Conservation (phyloP, 2,888 invertebrate genomes). For the Neoscelio sp. region DNA sequence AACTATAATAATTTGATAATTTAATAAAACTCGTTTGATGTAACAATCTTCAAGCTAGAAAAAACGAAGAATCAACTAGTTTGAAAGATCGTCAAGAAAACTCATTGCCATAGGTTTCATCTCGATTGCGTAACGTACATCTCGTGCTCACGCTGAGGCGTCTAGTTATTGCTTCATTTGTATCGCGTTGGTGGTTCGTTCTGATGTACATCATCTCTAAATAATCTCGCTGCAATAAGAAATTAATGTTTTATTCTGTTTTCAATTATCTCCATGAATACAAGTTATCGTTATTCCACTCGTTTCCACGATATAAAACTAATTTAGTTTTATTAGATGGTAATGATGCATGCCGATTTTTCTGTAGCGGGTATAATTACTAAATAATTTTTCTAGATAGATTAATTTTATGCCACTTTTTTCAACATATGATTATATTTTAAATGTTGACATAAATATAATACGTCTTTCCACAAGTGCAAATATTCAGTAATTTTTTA, state of each 20-base stretch:
- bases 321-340: slow-evolving; percentile 5
- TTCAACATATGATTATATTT: too few species aligned
- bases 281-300: slow-evolving; percentile 34
- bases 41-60: slow-evolving; percentile 27
- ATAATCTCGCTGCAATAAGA: slow-evolving; percentile 47
- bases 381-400: background rate
- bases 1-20: slow-evolving; percentile 50
- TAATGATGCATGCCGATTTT: background rate
- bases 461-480: too few species aligned
- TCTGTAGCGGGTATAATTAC: background rate
- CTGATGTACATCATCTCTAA: slow-evolving; percentile 43
- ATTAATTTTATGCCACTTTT: too few species aligned
- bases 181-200: slow-evolving; percentile 48
- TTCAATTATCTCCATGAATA: slow-evolving; percentile 42
- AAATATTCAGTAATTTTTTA: too few species aligned
- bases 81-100: slow-evolving; percentile 50
- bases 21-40: slow-evolving; percentile 38
- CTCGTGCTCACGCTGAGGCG: slow-evolving; percentile 31
- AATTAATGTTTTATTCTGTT: slow-evolving; percentile 43
- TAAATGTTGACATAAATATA: too few species aligned
- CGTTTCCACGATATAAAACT: slow-evolving; percentile 16
- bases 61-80: slow-evolving; percentile 28
- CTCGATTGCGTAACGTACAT: slow-evolving; percentile 56
- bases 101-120: slow-evolving; percentile 42
- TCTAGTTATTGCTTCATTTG: slow-evolving; percentile 61